These are phyloP conservation scores for Sycobia sp. DNA, from an alignment of 1,140 invertebrate species.

Conservation along the genomic window DNA sequence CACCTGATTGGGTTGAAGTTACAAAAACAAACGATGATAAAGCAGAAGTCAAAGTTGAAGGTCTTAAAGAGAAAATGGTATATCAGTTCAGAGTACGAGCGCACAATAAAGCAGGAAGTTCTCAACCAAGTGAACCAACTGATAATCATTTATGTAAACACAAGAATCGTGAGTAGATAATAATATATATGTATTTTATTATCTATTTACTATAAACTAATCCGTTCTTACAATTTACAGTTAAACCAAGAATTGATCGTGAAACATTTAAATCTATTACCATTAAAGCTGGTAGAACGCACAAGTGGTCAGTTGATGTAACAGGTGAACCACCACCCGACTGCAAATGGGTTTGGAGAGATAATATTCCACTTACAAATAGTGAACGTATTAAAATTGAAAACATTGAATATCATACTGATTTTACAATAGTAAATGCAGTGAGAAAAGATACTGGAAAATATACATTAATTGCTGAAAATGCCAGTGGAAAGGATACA, in stretches of 20 bases:
- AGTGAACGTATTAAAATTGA: conserved; percentile 88
- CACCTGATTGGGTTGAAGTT: conserved; percentile 87
- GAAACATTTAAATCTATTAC: conserved; percentile 84
- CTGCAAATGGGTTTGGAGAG: conserved; percentile 84
- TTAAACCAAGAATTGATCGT: conserved; percentile 91
- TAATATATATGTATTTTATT: conserved; percentile 9
- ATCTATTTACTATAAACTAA: neutral
- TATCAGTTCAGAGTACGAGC: conserved; percentile 93
- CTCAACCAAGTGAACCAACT: conserved; percentile 88
- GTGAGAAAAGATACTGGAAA: conserved; percentile 88
- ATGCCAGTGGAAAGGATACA: conserved; percentile 85
- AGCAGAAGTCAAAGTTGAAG: conserved; percentile 82
- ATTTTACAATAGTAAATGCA: conserved; percentile 82
- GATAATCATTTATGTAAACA: conserved; percentile 93
- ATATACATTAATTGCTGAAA: conserved; percentile 88
- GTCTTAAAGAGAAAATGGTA: conserved; percentile 89
- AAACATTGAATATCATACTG: conserved; percentile 89
- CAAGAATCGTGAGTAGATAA: conserved; percentile 80
- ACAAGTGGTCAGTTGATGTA: conserved; percentile 92
- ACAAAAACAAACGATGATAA: conserved; percentile 78
- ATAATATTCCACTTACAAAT: conserved; percentile 79
- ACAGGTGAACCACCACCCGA: conserved; percentile 87
- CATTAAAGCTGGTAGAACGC: conserved; percentile 86
- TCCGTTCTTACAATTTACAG: conserved; percentile 58
- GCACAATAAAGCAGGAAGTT: conserved; percentile 87